phyloP scores from a whole-genome alignment of 2,113 vertebrate genomes.

The Poeciliopsis retropinna region DNA sequence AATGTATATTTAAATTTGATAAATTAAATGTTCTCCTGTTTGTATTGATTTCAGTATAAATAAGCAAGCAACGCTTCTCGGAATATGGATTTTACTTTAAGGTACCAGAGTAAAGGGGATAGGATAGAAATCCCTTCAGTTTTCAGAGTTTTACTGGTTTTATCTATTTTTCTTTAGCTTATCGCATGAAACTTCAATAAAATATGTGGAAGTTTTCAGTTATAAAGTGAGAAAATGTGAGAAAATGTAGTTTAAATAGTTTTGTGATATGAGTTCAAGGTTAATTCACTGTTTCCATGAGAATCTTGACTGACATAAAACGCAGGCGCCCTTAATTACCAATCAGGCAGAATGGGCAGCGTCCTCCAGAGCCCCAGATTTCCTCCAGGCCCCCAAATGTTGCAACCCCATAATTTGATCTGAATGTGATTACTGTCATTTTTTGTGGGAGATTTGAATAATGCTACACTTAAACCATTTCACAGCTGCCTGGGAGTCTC shows the following conservation, averaged over 20 bases:
- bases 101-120: not conserved
- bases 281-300: conserved; percentile 10
- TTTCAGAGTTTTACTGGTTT: too few species aligned
- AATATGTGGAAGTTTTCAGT: too few species aligned
- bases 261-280: not conserved
- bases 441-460: not conserved
- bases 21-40: not conserved
- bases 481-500: not conserved
- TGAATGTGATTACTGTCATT: conserved; percentile 17
- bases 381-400: conserved; percentile 6
- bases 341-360: not conserved
- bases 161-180: not conserved
- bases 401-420: conserved; percentile 18
- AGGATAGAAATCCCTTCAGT: not conserved
- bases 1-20: not conserved
- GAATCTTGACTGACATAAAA: conserved; percentile 7
- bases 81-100: not conserved
- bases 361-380: conserved; percentile 8
- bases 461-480: not conserved
- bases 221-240: not conserved
- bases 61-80: not conserved
- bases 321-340: conserved; percentile 4
- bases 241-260: not conserved
- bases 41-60: not conserved
- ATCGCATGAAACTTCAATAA: not conserved